Percentiles rank a stretch among this genome's conserved stretches.
Conservation (phyloP, 2,113 vertebrate species). For the Butastur rufipennis region DNA sequence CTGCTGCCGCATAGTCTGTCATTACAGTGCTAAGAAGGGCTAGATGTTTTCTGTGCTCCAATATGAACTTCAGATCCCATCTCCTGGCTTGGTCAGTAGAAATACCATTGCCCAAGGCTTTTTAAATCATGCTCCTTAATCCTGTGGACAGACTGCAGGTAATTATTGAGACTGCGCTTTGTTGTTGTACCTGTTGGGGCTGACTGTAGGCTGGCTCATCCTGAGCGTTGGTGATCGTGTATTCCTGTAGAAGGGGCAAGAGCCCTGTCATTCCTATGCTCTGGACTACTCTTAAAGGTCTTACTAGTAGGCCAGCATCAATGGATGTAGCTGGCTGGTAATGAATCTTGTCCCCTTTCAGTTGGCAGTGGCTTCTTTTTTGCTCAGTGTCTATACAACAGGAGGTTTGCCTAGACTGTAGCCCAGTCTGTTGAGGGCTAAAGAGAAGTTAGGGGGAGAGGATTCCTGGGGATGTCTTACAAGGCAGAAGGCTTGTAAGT, state of each 20-base stretch:
- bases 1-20: not conserved
- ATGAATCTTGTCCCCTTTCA: not conserved
- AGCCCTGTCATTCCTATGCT: not conserved
- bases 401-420: not conserved
- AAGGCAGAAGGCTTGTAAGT: not conserved
- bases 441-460: not conserved
- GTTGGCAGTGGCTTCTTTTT: not conserved
- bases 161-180: not conserved
- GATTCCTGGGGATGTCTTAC: not conserved
- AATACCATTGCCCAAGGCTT: not conserved
- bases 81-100: not conserved
- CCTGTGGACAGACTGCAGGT: not conserved
- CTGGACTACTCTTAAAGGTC: not conserved
- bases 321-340: not conserved
- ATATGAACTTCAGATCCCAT: not conserved
- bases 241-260: not conserved
- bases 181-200: not conserved
- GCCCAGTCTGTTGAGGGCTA: not conserved
- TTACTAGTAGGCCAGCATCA: not conserved
- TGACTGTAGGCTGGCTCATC: not conserved
- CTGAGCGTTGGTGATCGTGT: rapidly evolving
- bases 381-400: not conserved
- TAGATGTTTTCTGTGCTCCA: not conserved
- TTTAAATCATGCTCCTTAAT: not conserved
- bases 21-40: not conserved